These are phyloP conservation scores for Chamaea fasciata DNA, from an alignment of 2,113 vertebrate species.

Conservation along the genomic window DNA sequence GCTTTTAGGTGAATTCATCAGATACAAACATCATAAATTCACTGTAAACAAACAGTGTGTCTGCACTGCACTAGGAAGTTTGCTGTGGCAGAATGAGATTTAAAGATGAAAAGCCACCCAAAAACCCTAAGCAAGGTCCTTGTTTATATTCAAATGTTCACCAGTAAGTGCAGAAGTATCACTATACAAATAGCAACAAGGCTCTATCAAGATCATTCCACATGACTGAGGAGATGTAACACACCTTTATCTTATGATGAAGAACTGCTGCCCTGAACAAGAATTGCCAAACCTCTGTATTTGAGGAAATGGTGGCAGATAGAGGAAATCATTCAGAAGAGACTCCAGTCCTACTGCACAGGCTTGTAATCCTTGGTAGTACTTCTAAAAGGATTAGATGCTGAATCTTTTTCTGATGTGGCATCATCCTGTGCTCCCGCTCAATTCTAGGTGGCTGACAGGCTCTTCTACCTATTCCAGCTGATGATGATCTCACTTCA, in stretches of 20 bases:
- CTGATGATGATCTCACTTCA: not conserved
- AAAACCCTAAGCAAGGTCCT: not conserved
- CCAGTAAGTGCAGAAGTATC: not conserved
- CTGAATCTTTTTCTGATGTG: not conserved
- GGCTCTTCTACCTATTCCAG: not conserved
- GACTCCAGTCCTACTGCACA: not conserved
- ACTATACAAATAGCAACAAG: not conserved
- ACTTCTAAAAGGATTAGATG: not conserved
- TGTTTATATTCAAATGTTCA: not conserved
- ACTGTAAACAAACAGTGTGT: not conserved
- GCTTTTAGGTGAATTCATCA: not conserved
- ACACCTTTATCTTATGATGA: not conserved
- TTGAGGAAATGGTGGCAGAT: not conserved
- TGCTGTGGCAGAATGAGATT: not conserved
- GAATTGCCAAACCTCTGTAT: not conserved
- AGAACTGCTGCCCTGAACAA: not conserved
- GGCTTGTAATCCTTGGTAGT: not conserved
- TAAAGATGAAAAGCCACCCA: not conserved
- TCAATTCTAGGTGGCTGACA: not conserved
- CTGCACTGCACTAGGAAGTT: not conserved
- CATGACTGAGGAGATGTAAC: not conserved
- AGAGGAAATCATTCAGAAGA: not conserved
- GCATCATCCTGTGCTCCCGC: not conserved
- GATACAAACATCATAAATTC: not conserved
- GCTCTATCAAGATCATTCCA: not conserved